Base-by-base conservation (phyloP, 2,797 vertebrate genomes). In the Valencia hispanica region DNA sequence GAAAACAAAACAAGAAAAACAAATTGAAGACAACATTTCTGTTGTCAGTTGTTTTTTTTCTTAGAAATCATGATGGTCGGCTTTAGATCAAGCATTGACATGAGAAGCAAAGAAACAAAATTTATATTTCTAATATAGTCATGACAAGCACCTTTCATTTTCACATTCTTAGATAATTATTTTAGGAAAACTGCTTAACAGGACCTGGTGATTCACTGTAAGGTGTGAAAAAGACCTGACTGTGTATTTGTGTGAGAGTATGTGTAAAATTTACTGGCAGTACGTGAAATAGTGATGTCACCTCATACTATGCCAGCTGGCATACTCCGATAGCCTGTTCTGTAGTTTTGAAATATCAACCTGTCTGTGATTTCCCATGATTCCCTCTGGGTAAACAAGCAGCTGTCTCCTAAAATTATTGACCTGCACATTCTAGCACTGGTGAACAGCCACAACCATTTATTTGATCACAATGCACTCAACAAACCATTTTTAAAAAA, bases 291-390 rank as follows among this genome's bases (percentile, higher is more conserved):
- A 51, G 34, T 86, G 83, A 88, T 83, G 74, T 90, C 91, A 91
- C 77, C 9, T 57, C 45, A 53, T 27, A 70, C 53, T 7, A 1
- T 79, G 85, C 89, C 89, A 93, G 86, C 80, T 87, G 89, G 87
- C 86, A 0, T 7, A 36, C 32, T 79, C 74, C 66, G 41, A 86
- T 53, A 84, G 90, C 89, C 86, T 86, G 83, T 88, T 80, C 86
- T 77, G 82, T 70, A 70, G 86, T 27, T 80, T 73, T 68, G 73
- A 68, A 72, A 32, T 61, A 57, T 51, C 70, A 5, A 14, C 72
- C 55, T 69, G 59, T 72, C 53, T 74, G 14, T 70, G 68, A 57
- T 80, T 90, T 89, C 87, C 79, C 70, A 82, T 74, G 53, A 81
- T 75, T 83, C 79, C 72, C 72, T 25, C 25, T 51, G 48, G 50